Evolutionary conservation across 1,140 invertebrate species (phyloP).

Genomic region (Zaprionus davidi): DNA sequence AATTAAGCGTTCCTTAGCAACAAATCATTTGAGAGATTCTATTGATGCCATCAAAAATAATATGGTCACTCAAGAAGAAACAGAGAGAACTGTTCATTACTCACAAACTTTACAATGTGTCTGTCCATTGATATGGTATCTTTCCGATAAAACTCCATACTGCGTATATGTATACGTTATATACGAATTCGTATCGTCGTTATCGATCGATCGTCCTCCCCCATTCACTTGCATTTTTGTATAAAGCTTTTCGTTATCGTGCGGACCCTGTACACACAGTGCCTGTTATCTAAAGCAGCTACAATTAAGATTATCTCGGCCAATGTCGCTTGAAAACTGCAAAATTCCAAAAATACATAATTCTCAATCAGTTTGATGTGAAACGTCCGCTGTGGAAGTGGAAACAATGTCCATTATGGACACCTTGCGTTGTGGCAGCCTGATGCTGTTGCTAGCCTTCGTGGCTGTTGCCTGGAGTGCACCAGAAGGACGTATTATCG

Average conservation of each 20-base stretch:
- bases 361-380: slow-evolving; percentile 57
- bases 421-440: slow-evolving; percentile 1
- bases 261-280: slow-evolving; percentile 47
- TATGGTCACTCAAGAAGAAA: too few species aligned
- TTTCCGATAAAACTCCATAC: not conserved
- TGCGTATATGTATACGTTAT: not conserved
- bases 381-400: slow-evolving; percentile 15
- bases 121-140: not conserved
- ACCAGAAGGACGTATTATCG: slow-evolving; percentile 56
- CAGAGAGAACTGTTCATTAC: too few species aligned
- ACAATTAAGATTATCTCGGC: slow-evolving; percentile 63
- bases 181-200: not conserved
- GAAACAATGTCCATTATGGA: slow-evolving; percentile 21
- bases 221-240: slow-evolving; percentile 11
- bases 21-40: too few species aligned
- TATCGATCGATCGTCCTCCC: not conserved
- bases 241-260: slow-evolving; percentile 45
- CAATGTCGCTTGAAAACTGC: slow-evolving; percentile 65
- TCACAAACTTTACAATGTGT: not conserved
- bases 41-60: too few species aligned
- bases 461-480: not conserved
- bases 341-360: slow-evolving; percentile 34
- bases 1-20: too few species aligned
- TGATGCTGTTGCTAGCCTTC: slow-evolving; percentile 33
- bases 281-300: slow-evolving; percentile 58